Conservation (phyloP, 2,797 vertebrate species). For the Pipistrellus pipistrellus region DNA sequence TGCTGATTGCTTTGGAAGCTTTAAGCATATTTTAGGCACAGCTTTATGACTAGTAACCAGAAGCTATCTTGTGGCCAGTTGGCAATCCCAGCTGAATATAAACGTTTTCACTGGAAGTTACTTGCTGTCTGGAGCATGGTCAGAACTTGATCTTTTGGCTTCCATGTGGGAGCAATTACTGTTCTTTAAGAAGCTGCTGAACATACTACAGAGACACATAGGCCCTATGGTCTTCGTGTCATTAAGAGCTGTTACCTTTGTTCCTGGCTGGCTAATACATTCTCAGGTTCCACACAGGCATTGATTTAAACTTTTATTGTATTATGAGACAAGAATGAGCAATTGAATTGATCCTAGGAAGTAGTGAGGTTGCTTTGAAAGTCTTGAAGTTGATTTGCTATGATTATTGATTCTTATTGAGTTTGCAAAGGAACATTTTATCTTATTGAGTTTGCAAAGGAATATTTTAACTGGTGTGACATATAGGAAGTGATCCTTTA, state of each 20-base stretch:
- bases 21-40: constrained; percentile 60
- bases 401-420: neutral
- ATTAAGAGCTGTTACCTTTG: constrained; percentile 21
- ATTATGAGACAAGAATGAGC: constrained; percentile 23
- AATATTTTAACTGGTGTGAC: too few relatives aligned
- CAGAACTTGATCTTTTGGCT: neutral
- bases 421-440: neutral
- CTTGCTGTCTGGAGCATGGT: neutral
- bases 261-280: constrained; percentile 15
- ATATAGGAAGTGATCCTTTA: too few relatives aligned
- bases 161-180: neutral
- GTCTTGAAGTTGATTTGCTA: constrained; percentile 35
- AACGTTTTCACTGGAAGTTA: constrained; percentile 20
- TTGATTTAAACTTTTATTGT: constrained; percentile 41
- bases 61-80: neutral
- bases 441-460: neutral
- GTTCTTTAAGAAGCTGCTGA: neutral
- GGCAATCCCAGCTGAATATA: constrained; percentile 20
- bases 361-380: constrained; percentile 46
- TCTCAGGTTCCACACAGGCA: constrained; percentile 22
- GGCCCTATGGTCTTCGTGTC: neutral
- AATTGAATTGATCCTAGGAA: constrained; percentile 53
- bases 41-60: constrained; percentile 48
- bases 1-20: constrained; percentile 57
- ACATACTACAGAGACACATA: neutral